Base-by-base conservation (phyloP, 2,797 vertebrate species). In the Tamandua tetradactyla region DNA sequence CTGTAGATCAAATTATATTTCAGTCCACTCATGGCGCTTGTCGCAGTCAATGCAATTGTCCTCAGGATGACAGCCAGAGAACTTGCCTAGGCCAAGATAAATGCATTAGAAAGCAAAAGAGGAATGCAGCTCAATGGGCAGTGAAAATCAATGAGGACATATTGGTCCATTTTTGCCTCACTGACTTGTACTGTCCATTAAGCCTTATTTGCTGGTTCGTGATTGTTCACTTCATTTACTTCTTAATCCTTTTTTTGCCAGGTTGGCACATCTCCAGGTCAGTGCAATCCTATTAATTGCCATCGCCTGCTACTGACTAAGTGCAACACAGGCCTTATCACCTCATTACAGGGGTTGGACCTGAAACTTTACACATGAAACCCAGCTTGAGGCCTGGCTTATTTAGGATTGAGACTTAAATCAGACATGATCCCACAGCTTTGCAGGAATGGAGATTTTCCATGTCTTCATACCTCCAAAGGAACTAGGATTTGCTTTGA, bases 371-470 rank as follows among this genome's bases (percentile, higher is more conserved):
- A 94, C 94, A 91, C 79, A 69, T 82, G 96, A 95, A 97, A 93
- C 94, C 22, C 94, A 93, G 93, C 52, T 9, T 92, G 96, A 94
- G 83, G 74, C 82, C 86, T 2, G 44, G 69, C 97, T 95, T 95
- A 71, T 95, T 93, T 92, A 81, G 92, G 79, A 95, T 23, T 66
- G 84, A 37, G 92, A 76, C 79, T 95, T 95, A 94, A 96, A 89
- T 95, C 96, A 97, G 96, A 97, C 95, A 94, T 97, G 94, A 96
- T 97, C 97, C 97, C 97, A 97, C 94, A 96, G 96, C 69, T 95
- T 97, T 95, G 83, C 91, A 83, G 93, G 95, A 93, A 94, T 81
- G 82, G 93, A 95, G 75, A 83, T 86, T 97, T 97, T 96, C 96
- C 96, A 95, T 91, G 83, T 86, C 59, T 55, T 93, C 90, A 89